phyloP scores from a whole-genome alignment of 1,140 invertebrate species.

The Pseudomyrmex concolor region DNA sequence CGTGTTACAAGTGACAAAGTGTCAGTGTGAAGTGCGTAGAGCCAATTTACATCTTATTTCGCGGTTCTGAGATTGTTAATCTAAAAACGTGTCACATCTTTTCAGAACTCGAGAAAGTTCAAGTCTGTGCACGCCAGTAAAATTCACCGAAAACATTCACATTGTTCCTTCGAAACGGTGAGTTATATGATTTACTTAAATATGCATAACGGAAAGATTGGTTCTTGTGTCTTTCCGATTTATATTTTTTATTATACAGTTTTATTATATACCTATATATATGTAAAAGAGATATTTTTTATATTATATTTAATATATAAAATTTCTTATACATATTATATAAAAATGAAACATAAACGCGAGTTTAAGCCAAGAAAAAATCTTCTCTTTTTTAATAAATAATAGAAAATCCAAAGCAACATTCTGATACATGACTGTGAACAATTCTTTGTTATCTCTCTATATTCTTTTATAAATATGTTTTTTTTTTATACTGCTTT shows the following conservation, averaged over 20 bases:
- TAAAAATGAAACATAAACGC: too few relatives aligned
- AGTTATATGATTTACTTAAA: slow-evolving; percentile 24
- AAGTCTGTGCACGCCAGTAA: slow-evolving; percentile 17
- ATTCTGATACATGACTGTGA: too few relatives aligned
- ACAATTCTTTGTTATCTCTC: too few relatives aligned
- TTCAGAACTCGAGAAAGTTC: slow-evolving; percentile 39
- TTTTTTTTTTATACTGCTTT: not conserved
- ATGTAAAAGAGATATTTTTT: too few relatives aligned
- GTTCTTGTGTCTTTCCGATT: slow-evolving; percentile 1
- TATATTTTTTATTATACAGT: not conserved
- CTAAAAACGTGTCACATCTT: slow-evolving; percentile 34
- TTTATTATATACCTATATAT: too few relatives aligned
- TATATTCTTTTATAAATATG: not conserved
- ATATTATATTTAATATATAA: too few relatives aligned
- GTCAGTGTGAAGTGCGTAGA: slow-evolving; percentile 46
- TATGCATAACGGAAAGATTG: not conserved
- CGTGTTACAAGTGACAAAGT: slow-evolving; percentile 34
- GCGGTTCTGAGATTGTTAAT: slow-evolving; percentile 22
- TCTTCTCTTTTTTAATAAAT: too few relatives aligned
- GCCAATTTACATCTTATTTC: slow-evolving; percentile 28
- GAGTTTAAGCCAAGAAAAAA: too few relatives aligned
- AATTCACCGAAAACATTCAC: slow-evolving; percentile 5
- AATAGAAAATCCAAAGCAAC: too few relatives aligned
- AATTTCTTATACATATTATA: too few relatives aligned
- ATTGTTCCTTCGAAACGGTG: not conserved